Conservation (phyloP, 2,888 invertebrate species). For the Pardosa pseudoannulata region DNA sequence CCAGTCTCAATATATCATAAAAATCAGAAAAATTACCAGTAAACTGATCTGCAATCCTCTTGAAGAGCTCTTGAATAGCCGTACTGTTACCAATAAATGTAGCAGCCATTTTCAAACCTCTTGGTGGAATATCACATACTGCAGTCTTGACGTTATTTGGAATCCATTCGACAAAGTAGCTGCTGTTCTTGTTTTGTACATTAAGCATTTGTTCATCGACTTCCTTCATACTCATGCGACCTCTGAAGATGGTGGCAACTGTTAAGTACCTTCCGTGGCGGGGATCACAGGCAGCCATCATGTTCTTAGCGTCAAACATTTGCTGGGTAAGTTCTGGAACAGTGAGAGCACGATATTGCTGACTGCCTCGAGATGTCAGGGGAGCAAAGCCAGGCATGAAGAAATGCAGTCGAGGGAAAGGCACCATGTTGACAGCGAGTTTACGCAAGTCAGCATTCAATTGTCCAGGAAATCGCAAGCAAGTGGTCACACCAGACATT, state of each 20-base stretch:
- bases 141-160: constrained; percentile 79
- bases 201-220: constrained; percentile 81
- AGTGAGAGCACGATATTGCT: constrained; percentile 77
- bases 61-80: constrained; percentile 79
- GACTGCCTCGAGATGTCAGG: constrained; percentile 74
- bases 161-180: constrained; percentile 81
- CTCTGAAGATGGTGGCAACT: constrained; percentile 80
- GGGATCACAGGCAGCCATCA: constrained; percentile 81
- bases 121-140: constrained; percentile 80
- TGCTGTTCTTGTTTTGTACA: constrained; percentile 80
- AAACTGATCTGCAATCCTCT: constrained; percentile 78
- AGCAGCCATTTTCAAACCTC: constrained; percentile 80
- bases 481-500: constrained; percentile 93
- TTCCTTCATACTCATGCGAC: constrained; percentile 81
- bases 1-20: too few species aligned
- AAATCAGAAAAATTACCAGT: constrained; percentile 75
- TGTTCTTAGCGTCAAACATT: constrained; percentile 81
- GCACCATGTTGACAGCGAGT: constrained; percentile 97
- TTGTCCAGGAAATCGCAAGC: constrained; percentile 94
- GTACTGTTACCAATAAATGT: constrained; percentile 80
- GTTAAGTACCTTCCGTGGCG: constrained; percentile 80
- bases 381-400: constrained; percentile 75
- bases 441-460: constrained; percentile 94
- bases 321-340: constrained; percentile 79
- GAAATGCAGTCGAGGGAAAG: constrained; percentile 87